Base-by-base conservation (phyloP, 2,113 vertebrate genomes). In the Limnothrissa miodon region DNA sequence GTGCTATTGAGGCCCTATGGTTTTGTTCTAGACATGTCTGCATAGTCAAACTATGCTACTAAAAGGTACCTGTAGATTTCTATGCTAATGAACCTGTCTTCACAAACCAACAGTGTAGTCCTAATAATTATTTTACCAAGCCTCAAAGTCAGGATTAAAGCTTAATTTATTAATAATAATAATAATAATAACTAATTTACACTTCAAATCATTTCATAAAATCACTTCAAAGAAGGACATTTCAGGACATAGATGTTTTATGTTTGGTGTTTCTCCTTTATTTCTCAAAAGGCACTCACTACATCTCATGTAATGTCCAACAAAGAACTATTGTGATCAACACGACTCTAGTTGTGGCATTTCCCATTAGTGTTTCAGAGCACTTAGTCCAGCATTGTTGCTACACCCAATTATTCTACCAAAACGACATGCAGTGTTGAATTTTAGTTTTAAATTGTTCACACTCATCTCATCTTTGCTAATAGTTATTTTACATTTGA, bases 231-330 rank as follows among this genome's bases (percentile, higher is more conserved):
- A 74, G 1, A 33, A 66, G 59, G 29, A 36, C 1, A 11, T 39
- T 33, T 74, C 10, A 33, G 29, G 25, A 70, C 62, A 70, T 1
- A 13, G 25, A 1, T 36, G 33, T 74, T 33, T 33, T 1, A 29
- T 13, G 29, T 74, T 74, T 74, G 25, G 11, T 74, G 66, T 39
- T 39, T 70, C 36, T 74, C 10, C 66, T 82, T 86, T 83, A 0
- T 84, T 86, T 83, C 59, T 33, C 19, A 87, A 92, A 94, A 93
- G 92, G 93, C 93, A 94, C 93, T 93, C 92, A 92, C 90, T 92
- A 93, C 91, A 91, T 90, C 90, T 89, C 87, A 91, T 86, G 90
- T 89, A 88, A 87, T 90, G 82, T 85, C 87, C 87, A 88, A 74
- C 89, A 88, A 90, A 45, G 88, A 84, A 85, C 85, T 87, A 86